Conservation (phyloP, 1,140 invertebrate species). For the Hyles vespertilio region DNA sequence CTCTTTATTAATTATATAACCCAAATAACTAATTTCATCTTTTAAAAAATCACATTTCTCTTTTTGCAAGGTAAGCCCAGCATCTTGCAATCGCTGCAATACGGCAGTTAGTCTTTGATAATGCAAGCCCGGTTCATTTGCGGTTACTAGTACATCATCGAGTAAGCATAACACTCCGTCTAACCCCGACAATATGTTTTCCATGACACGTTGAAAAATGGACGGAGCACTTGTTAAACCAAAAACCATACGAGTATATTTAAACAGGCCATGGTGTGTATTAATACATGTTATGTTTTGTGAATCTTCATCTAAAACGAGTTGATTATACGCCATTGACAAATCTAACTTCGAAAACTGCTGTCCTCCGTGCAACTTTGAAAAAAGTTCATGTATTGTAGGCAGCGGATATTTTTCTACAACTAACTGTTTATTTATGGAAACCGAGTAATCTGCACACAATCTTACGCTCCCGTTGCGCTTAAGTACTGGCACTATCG, state of each 20-base stretch:
- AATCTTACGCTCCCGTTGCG: constrained; percentile 27
- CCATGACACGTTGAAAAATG: constrained; percentile 47
- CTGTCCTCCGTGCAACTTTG: constrained; percentile 30
- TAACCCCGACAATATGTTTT: constrained; percentile 37
- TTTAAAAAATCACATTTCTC: no score
- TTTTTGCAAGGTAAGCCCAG: constrained; percentile 13
- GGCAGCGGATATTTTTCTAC: constrained; percentile 34
- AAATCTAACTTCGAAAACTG: constrained; percentile 6
- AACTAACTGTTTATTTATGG: constrained; percentile 29
- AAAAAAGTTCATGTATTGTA: constrained; percentile 33
- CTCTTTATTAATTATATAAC: constrained; percentile 19
- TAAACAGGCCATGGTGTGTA: constrained; percentile 42
- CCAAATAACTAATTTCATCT: neutral
- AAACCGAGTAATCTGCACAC: constrained; percentile 30
- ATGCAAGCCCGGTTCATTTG: neutral
- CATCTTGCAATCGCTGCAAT: constrained; percentile 31
- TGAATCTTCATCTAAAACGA: constrained; percentile 31
- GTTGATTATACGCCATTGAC: constrained; percentile 41
- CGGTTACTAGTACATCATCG: constrained; percentile 32
- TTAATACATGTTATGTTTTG: constrained; percentile 39
- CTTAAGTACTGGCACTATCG: constrained; percentile 34
- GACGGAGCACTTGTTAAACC: constrained; percentile 41
- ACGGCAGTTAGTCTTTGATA: constrained; percentile 21
- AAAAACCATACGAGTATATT: constrained; percentile 42
- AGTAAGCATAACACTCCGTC: constrained; percentile 32